Evolutionary conservation across 2,113 vertebrate genomes (phyloP), one percentile per base, ranked within the genome.

Genomic region (Zingel zingel): DNA sequence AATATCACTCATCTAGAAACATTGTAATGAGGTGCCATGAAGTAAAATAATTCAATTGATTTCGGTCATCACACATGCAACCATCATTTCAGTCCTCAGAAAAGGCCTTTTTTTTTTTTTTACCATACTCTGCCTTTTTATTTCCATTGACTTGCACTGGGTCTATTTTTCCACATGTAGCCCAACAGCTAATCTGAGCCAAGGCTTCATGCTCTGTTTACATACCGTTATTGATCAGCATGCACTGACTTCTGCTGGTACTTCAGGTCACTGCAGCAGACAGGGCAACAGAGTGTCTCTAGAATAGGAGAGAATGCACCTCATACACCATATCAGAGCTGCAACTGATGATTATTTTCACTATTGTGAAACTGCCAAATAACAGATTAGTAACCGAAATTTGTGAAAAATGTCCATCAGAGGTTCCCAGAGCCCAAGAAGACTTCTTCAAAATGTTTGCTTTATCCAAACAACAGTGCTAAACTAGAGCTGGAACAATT

Each of bases 181-280:
- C 68, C 27, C 27, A 33, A 43, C 16, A 25, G 9, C 19, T 1
- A 18, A 71, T 50, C 25, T 36, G 39, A 21, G 51, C 64, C 43
- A 16, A 77, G 68, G 67, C 82, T 61, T 81, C 85, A 74, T 63
- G 62, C 76, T 83, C 64, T 74, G 84, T 86, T 88, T 87, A 81
- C 82, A 87, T 85, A 12, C 64, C 47, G 65, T 47, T 88, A 92
- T 89, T 51, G 83, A 91, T 68, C 79, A 47, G 57, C 18, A 47
- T 11, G 10, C 2, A 1, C 58, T 63, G 68, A 81, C 39, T 89
- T 83, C 74, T 68, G 69, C 84, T 82, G 66, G 66, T 85, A 90
- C 74, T 69, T 81, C 65, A 77, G 82, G 76, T 85, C 74, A 81
- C 62, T 72, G 86, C 65, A 76, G 86, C 77, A 78, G 65, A n/a